A percentile compares a stretch with the other conserved stretches of the same genome.
phyloP scores from a whole-genome alignment of 2,888 invertebrate species.

The Liodrosophila aerea region DNA sequence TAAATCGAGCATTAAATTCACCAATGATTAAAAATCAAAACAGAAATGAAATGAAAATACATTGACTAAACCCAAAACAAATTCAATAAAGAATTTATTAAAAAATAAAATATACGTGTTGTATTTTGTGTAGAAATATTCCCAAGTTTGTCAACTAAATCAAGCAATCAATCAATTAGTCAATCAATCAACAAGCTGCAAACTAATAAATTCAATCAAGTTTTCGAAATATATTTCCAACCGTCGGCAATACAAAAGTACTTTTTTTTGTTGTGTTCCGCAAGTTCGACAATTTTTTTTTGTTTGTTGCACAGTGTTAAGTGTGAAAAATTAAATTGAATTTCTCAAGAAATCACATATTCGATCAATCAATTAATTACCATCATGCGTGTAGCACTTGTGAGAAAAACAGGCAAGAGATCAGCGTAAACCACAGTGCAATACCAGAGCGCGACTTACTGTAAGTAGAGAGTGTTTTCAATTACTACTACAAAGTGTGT shows the following conservation, averaged over 20 bases:
- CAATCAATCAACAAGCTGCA: background rate
- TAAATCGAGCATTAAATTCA: background rate
- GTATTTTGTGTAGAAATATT: too few species aligned
- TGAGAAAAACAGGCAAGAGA: conserved; percentile 21
- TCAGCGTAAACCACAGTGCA: conserved; percentile 26
- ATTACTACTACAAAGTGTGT: too few species aligned
- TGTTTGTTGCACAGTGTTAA: background rate
- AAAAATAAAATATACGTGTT: conserved; percentile 1
- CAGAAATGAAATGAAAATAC: conserved; percentile 5
- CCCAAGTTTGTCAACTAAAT: too few species aligned
- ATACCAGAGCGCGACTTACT: conserved; percentile 19
- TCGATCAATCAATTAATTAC: conserved; percentile 3
- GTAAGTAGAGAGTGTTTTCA: conserved; percentile 46
- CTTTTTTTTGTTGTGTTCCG: conserved; percentile 38
- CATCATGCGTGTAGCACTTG: conserved; percentile 12
- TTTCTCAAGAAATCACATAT: background rate
- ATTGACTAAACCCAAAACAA: too few species aligned
- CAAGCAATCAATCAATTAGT: background rate
- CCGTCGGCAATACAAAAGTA: conserved; percentile 40
- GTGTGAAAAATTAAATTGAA: conserved; percentile 13
- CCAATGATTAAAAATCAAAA: background rate
- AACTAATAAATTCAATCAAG: background rate
- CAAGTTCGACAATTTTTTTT: conserved; percentile 24
- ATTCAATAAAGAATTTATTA: background rate
- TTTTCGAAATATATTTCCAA: background rate